phyloP scores from a whole-genome alignment of 2,113 vertebrate species.

The Cichladusa arquata region DNA sequence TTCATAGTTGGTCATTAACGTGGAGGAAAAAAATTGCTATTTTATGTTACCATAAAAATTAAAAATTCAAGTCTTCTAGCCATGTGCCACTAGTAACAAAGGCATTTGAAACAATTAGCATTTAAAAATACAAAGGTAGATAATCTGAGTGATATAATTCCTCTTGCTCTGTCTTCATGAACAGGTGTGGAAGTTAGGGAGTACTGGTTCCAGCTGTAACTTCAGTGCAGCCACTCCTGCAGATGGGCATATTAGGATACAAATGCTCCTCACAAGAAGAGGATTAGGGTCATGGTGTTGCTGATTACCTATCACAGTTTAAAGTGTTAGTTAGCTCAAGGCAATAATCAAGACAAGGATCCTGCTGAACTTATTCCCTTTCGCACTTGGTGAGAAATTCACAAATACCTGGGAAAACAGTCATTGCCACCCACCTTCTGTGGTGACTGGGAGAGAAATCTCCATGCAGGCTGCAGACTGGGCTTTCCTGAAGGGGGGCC shows the following conservation, averaged over 20 bases:
- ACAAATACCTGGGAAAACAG: not conserved
- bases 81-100: not conserved
- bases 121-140: not conserved
- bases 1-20: not conserved
- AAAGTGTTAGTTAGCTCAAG: not conserved
- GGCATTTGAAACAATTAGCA: not conserved
- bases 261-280: not conserved
- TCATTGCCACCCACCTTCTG: conserved; percentile 90
- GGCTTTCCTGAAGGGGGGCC: conserved; percentile 97
- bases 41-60: not conserved
- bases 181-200: not conserved
- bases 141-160: not conserved
- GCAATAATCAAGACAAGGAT: not conserved
- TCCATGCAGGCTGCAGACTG: conserved; percentile 99
- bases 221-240: not conserved
- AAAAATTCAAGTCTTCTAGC: not conserved
- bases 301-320: not conserved
- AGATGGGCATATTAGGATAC: not conserved
- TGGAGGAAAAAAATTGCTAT: not conserved
- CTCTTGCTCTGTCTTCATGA: not conserved
- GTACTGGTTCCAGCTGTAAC: not conserved
- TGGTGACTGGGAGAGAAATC: conserved; percentile 94
- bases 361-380: not conserved
- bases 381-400: not conserved
- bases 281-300: not conserved